Conservation (phyloP, 2,888 invertebrate species). For the Pristionchus mayeri region DNA sequence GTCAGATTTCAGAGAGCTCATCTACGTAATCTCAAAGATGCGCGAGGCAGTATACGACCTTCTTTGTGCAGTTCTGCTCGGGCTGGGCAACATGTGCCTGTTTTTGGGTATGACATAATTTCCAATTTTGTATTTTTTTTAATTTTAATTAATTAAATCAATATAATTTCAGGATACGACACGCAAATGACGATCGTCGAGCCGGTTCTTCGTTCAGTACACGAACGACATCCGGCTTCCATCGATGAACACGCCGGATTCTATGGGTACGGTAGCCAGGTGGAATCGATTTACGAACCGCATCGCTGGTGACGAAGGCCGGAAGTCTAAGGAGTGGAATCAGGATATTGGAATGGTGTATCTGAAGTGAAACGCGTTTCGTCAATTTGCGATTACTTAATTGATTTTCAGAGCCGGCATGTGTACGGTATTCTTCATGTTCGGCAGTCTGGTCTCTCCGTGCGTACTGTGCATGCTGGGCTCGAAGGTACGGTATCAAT, state of each 20-base stretch:
- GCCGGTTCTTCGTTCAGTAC: background rate
- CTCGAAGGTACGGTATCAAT: conserved; percentile 37
- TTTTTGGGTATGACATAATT: conserved; percentile 59
- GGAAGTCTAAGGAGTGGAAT: too few species aligned
- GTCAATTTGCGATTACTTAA: background rate
- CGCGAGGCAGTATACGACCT: conserved; percentile 50
- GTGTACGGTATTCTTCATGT: background rate
- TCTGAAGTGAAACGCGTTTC: conserved; percentile 8
- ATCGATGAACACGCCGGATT: conserved; percentile 11
- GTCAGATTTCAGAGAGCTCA: too few species aligned
- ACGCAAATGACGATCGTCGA: conserved; percentile 20
- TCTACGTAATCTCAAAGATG: background rate
- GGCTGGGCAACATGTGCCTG: conserved; percentile 60
- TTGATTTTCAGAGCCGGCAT: background rate
- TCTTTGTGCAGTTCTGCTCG: conserved; percentile 57
- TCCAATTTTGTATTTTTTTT: background rate
- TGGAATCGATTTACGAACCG: too few species aligned
- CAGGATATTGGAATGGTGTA: too few species aligned
- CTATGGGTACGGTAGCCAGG: background rate
- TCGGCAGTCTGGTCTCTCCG: conserved; percentile 26
- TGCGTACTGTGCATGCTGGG: conserved; percentile 20
- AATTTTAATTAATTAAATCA: background rate
- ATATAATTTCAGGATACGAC: conserved; percentile 22
- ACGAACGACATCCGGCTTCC: background rate
- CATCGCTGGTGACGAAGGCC: too few species aligned